Conservation (phyloP, 2,888 invertebrate genomes). For the Callosobruchus maculatus region DNA sequence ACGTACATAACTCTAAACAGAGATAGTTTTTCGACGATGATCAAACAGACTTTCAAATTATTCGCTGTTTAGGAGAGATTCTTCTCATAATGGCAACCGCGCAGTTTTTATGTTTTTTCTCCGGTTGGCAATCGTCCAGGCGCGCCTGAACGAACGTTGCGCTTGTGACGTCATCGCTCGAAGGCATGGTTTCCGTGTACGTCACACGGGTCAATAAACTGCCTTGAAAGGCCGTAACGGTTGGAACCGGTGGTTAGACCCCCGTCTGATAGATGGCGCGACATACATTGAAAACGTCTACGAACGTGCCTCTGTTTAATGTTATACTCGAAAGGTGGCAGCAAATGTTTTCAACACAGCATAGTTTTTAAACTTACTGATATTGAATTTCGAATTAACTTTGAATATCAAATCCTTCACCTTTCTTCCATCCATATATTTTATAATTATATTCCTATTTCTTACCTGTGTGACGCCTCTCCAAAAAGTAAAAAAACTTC, state of each 20-base stretch:
- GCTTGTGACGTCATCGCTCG: conserved; percentile 43
- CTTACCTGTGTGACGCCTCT: no score
- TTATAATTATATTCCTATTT: no score
- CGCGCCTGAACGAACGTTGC: conserved; percentile 38
- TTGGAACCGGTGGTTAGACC: conserved; percentile 35
- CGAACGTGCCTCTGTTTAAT: background rate
- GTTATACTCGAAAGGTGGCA: background rate
- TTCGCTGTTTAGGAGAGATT: no score
- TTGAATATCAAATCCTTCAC: no score
- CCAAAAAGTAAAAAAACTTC: no score
- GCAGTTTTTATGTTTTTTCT: conserved; percentile 17
- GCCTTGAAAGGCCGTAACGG: conserved; percentile 49
- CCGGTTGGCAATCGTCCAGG: conserved; percentile 27
- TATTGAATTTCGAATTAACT: no score
- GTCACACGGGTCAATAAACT: conserved; percentile 51
- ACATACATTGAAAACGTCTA: background rate
- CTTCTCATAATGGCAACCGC: background rate
- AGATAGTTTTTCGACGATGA: no score
- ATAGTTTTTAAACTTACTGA: no score
- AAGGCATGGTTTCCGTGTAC: conserved; percentile 47
- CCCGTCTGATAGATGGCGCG: conserved; percentile 36
- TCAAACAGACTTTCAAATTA: no score
- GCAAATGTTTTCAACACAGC: background rate
- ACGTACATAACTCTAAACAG: no score
- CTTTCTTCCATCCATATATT: no score